Evolutionary conservation across 2,113 vertebrate genomes (phyloP).

Genomic region (Equus quagga): DNA sequence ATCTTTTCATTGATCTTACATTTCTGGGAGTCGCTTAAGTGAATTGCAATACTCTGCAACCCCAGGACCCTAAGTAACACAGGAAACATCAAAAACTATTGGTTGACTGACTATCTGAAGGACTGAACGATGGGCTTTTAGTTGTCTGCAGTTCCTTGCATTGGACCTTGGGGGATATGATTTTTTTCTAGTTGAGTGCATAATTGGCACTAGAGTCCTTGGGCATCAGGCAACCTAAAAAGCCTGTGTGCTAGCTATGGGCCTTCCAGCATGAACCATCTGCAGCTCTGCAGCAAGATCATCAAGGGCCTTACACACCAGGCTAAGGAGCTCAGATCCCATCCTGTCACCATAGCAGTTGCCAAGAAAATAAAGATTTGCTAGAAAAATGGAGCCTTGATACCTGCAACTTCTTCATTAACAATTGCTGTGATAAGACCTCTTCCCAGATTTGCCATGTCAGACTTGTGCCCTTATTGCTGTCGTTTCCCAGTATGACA

Average conservation of each 20-base stretch:
- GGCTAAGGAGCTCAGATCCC: neutral
- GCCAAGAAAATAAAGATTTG: neutral
- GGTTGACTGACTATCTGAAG: neutral
- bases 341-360: neutral
- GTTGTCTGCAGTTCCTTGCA: neutral
- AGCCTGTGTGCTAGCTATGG: neutral
- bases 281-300: constrained; percentile 45
- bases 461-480: neutral
- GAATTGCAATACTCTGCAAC: neutral
- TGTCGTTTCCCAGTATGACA: neutral
- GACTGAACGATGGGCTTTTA: neutral
- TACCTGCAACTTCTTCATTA: constrained; percentile 36
- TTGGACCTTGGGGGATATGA: neutral
- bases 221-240: constrained; percentile 3
- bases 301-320: neutral
- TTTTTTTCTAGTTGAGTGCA: neutral
- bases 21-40: neutral
- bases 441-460: neutral
- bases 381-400: neutral
- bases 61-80: neutral
- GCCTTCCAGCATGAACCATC: neutral
- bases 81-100: neutral
- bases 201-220: neutral
- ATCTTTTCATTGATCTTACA: neutral
- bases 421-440: neutral